Percentiles rank a stretch among this genome's conserved stretches.
phyloP scores from a whole-genome alignment of 1,140 invertebrate species.

The Nixonia krombeini region DNA sequence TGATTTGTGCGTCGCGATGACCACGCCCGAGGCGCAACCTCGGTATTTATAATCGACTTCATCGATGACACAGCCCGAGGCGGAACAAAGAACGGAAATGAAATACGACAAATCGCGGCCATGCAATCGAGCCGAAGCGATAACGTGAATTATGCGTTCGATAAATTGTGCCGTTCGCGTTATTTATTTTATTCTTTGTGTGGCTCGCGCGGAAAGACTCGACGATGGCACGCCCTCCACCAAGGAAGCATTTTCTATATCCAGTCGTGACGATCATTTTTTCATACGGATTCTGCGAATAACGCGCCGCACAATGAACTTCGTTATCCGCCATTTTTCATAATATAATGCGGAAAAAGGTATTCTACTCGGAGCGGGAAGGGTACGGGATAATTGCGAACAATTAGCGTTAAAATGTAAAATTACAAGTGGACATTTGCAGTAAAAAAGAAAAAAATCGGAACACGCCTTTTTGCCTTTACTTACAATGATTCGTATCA shows the following conservation, averaged over 20 bases:
- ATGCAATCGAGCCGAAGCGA: slow-evolving; percentile 9
- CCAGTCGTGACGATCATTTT: neutral
- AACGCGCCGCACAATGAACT: too few relatives aligned
- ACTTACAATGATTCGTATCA: too few relatives aligned
- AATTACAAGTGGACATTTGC: too few relatives aligned
- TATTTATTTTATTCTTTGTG: slow-evolving; percentile 4
- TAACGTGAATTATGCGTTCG: slow-evolving; percentile 2
- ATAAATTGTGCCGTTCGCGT: neutral
- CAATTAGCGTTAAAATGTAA: too few relatives aligned
- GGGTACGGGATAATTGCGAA: too few relatives aligned
- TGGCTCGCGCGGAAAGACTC: neutral
- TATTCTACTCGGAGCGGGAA: too few relatives aligned
- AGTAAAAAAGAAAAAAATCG: too few relatives aligned
- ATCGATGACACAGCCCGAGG: slow-evolving; percentile 19
- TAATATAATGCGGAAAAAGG: too few relatives aligned
- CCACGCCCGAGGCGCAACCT: slow-evolving; percentile 49
- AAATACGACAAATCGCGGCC: slow-evolving; percentile 19
- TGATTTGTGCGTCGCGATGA: slow-evolving; percentile 54
- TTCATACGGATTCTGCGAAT: too few relatives aligned
- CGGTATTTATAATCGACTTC: slow-evolving; percentile 57
- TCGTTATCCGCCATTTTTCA: too few relatives aligned
- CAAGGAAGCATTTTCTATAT: neutral
- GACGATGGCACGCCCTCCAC: neutral
- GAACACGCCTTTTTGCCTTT: too few relatives aligned
- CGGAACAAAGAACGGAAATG: slow-evolving; percentile 20